Conservation (phyloP, 1,140 invertebrate genomes). For the Heliconius hermathena region DNA sequence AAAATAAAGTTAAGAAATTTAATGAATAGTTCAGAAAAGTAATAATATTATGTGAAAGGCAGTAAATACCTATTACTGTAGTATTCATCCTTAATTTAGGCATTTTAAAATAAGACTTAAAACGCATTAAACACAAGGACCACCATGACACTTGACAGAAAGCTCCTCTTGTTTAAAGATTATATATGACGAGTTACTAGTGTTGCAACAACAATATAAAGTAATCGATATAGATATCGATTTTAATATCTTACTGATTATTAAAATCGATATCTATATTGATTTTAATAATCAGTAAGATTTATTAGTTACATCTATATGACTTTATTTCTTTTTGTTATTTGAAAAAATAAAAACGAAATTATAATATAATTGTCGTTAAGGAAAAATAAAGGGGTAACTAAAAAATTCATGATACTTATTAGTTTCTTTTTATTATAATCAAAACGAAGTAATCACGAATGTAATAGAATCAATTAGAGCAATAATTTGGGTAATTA, state of each 20-base stretch:
- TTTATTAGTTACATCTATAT: neutral
- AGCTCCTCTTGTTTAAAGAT: neutral
- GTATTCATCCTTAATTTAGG: neutral
- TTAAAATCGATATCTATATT: neutral
- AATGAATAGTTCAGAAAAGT: neutral
- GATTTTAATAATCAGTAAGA: neutral
- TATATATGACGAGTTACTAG: neutral
- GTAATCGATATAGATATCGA: neutral
- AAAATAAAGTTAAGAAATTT: neutral
- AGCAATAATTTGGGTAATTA: too few relatives aligned
- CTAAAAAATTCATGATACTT: too few relatives aligned
- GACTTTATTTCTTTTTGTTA: too few relatives aligned
- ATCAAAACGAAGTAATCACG: too few relatives aligned
- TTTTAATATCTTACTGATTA: neutral
- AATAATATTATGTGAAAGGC: neutral
- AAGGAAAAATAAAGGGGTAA: too few relatives aligned
- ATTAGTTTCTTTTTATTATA: too few relatives aligned
- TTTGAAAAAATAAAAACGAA: too few relatives aligned
- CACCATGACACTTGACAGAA: slow-evolving; percentile 10
- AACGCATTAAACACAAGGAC: slow-evolving; percentile 2
- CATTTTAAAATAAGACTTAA: slow-evolving; percentile 9
- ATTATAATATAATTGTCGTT: too few relatives aligned
- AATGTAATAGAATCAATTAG: too few relatives aligned
- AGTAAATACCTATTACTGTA: slow-evolving; percentile 1
- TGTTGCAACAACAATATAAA: neutral